These are phyloP conservation scores for Phodopus roborovskii DNA, from an alignment of 2,113 vertebrate genomes.

Conservation along the genomic window DNA sequence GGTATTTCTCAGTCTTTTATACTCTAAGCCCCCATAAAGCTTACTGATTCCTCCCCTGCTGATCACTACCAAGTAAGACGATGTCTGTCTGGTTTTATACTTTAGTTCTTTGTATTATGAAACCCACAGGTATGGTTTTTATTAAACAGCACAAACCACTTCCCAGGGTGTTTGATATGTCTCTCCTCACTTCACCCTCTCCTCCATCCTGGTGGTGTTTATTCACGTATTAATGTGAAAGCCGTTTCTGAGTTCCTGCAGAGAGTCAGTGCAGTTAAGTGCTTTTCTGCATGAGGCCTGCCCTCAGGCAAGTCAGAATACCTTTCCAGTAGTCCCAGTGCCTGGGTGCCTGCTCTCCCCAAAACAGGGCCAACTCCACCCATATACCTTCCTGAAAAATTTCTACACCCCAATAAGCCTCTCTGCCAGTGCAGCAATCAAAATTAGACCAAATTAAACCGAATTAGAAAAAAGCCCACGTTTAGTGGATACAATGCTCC, in stretches of 20 bases:
- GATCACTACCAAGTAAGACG: conserved; percentile 47
- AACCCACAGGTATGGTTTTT: background rate
- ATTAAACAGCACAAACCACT: background rate
- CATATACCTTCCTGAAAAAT: background rate
- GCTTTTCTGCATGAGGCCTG: background rate
- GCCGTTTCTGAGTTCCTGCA: background rate
- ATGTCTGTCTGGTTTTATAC: background rate
- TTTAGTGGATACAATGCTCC: too few species aligned
- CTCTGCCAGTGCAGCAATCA: too few species aligned
- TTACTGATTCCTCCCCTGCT: conserved; percentile 50
- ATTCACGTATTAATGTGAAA: background rate
- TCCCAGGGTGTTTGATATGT: background rate
- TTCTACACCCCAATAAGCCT: too few species aligned
- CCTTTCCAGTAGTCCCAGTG: rapidly evolving
- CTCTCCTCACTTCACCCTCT: background rate
- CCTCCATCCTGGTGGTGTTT: background rate
- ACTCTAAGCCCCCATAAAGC: conserved; percentile 2
- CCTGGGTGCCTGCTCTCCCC: rapidly evolving
- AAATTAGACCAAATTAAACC: too few species aligned
- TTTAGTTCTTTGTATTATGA: conserved; percentile 16
- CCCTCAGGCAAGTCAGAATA: too few species aligned
- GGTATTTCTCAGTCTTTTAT: conserved; percentile 48
- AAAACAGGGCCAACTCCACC: rapidly evolving
- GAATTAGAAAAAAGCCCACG: too few species aligned
- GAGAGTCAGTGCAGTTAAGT: background rate